These are phyloP conservation scores for Sebastes flavidus DNA, from an alignment of 2,797 vertebrate species.

Conservation along the genomic window DNA sequence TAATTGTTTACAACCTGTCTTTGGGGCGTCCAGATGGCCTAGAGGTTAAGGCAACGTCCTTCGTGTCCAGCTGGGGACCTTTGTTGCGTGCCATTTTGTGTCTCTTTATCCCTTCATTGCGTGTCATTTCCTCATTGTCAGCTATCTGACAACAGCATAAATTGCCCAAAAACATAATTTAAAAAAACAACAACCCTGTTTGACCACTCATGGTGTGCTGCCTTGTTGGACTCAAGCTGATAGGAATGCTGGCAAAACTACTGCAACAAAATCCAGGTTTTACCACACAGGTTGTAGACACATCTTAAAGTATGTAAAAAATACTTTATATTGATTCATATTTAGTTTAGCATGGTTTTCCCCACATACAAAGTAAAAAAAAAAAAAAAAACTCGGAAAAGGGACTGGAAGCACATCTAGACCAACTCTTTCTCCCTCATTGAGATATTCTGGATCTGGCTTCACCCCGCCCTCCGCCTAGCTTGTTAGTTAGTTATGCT, in stretches of 20 bases:
- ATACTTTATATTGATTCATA: neutral
- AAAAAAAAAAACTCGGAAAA: no score
- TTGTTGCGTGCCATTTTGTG: neutral
- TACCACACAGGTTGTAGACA: neutral
- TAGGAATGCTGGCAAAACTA: neutral
- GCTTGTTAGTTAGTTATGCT: no score
- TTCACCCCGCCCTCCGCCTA: no score
- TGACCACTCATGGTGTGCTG: neutral
- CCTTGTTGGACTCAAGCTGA: neutral
- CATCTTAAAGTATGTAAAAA: neutral
- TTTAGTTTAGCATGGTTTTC: no score
- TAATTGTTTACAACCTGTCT: neutral
- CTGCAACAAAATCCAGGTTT: neutral
- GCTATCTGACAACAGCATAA: neutral
- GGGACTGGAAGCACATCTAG: no score
- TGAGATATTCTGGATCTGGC: no score
- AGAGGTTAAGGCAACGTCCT: neutral
- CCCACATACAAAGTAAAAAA: no score
- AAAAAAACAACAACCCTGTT: neutral
- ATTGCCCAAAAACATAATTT: neutral
- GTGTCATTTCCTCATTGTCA: neutral
- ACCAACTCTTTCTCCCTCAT: no score
- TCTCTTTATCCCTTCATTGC: neutral
- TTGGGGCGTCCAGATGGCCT: neutral
- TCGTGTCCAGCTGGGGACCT: neutral